Percentiles rank a stretch among this genome's conserved stretches.
phyloP scores from a whole-genome alignment of 2,797 vertebrate genomes.

The Esox masquinongy region DNA sequence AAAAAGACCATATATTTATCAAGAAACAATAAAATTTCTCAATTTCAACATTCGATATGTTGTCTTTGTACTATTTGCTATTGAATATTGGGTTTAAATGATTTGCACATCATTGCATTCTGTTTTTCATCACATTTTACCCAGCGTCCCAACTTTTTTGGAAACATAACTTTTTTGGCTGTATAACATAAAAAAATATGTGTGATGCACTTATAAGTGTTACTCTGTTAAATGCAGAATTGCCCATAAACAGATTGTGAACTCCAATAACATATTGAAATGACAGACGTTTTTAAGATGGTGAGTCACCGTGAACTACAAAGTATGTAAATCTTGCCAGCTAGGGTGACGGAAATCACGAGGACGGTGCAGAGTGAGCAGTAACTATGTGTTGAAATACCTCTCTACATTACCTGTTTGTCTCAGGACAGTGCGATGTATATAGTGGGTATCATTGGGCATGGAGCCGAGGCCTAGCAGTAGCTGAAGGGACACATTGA shows the following conservation, averaged over 20 bases:
- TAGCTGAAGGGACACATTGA: slow-evolving; percentile 58
- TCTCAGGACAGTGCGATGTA: slow-evolving; percentile 44
- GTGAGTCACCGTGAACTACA: neutral
- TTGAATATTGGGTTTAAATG: too few species aligned
- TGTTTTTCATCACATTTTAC: too few species aligned
- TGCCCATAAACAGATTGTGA: neutral
- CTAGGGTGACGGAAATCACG: neutral
- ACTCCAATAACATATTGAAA: neutral
- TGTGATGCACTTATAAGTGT: too few species aligned
- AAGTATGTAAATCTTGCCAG: neutral
- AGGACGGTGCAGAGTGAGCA: neutral
- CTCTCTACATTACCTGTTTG: slow-evolving; percentile 51
- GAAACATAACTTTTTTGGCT: too few species aligned
- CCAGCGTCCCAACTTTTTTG: too few species aligned
- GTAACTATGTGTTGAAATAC: neutral
- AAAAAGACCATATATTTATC: too few species aligned
- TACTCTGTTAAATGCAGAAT: too few species aligned
- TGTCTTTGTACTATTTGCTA: too few species aligned
- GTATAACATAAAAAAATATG: too few species aligned
- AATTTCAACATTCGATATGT: too few species aligned
- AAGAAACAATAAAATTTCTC: too few species aligned
- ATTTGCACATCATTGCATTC: too few species aligned
- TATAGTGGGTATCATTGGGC: slow-evolving; percentile 33
- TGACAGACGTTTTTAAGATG: neutral
- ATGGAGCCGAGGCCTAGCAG: slow-evolving; percentile 39